Base-by-base conservation (phyloP, 1,140 invertebrate genomes). In the Sycophaga agraensis region DNA sequence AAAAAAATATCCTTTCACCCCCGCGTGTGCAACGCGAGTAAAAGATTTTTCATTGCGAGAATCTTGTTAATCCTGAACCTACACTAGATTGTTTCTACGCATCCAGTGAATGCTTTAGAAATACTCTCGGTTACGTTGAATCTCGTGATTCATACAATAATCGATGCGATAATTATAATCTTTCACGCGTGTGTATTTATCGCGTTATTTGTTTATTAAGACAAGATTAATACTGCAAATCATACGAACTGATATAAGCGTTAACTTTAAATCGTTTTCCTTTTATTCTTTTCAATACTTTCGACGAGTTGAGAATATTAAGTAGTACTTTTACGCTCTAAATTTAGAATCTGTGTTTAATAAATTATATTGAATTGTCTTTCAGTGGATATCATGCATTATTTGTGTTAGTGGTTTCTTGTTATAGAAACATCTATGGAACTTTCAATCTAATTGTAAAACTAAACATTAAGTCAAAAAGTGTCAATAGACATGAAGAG, bases 111-210 rank as follows among this genome's bases (percentile, higher is more conserved):
- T n/a, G n/a, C n/a, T n/a, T n/a, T n/a, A n/a, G 43, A 57, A 35
- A 11, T 57, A 45, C 35, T 11, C 35, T 40, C 12, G 16, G 22
- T 50, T 50, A 35, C 48, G 16, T 12, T 8, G 48, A 50, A 50
- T 14, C 21, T 31, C 1, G 45, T 58, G 56, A 58, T 49, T 58
- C 56, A 58, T 58, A 28, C 39, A 22, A 53, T 53, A 24, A 19
- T 40, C 6, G 21, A 9, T n/a, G 48, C 19, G 4, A 35, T 53
- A 17, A 26, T 31, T 54, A n/a, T n/a, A n/a, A n/a, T n/a, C n/a
- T 1, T 11, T 54, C 24, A 14, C 50, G 9, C 35, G 19, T 17
- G 17, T 40, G 28, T 37, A 34, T 35, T 48, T 48, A n/a, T n/a
- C n/a, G 14, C 1, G 31, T 2, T 45, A 45, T 11, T 14, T n/a